Percentiles rank a stretch among this genome's conserved stretches.
Evolutionary conservation across 2,113 vertebrate species (phyloP).

Genomic region (Ceyx melanurus): DNA sequence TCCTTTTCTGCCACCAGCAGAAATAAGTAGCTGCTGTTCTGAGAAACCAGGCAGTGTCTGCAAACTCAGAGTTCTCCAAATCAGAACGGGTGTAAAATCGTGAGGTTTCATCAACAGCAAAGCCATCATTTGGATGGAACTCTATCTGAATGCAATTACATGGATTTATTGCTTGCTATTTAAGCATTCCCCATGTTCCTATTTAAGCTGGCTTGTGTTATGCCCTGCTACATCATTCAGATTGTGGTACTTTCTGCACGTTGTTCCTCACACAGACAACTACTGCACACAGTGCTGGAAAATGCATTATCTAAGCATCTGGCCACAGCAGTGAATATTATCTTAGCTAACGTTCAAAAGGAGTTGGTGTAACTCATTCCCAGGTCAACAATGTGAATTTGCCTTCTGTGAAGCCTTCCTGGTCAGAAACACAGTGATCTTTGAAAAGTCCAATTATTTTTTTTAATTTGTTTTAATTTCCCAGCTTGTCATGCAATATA

Average conservation of each 20-base stretch:
- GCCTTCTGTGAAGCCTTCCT: neutral
- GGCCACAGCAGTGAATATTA: neutral
- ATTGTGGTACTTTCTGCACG: neutral
- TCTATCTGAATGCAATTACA: neutral
- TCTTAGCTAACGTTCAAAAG: neutral
- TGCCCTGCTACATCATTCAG: neutral
- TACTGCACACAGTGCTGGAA: neutral
- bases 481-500: neutral
- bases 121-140: neutral
- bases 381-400: neutral
- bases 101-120: neutral
- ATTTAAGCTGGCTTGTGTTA: neutral
- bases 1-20: neutral
- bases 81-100: neutral
- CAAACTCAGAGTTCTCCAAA: neutral
- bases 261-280: neutral
- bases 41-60: neutral
- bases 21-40: neutral
- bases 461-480: neutral
- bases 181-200: neutral
- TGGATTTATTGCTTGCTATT: neutral
- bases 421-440: neutral
- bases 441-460: neutral
- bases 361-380: neutral
- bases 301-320: neutral